Conservation (phyloP, 1,140 invertebrate genomes). For the Hermatobates lingyangjiaoensis region DNA sequence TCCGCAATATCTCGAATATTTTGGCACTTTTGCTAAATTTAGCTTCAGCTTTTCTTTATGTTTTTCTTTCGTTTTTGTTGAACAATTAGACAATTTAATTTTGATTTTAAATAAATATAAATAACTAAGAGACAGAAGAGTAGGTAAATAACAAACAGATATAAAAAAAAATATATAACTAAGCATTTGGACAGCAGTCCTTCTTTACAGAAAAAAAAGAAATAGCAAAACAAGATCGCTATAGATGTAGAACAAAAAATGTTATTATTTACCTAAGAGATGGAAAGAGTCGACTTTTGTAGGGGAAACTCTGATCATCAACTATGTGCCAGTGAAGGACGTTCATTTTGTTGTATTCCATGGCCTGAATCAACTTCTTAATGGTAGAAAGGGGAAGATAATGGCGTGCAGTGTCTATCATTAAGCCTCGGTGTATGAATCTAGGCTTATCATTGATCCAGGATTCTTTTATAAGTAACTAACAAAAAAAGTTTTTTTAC, state of each 20-base stretch:
- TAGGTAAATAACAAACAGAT: too few relatives aligned
- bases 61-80: too few relatives aligned
- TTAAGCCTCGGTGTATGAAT: constrained; percentile 52
- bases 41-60: too few relatives aligned
- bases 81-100: too few relatives aligned
- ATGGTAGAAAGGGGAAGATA: constrained; percentile 47
- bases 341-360: constrained; percentile 79
- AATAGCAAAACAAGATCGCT: background rate
- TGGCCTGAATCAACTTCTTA: constrained; percentile 47
- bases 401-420: constrained; percentile 70
- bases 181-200: background rate
- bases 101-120: too few relatives aligned
- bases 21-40: too few relatives aligned
- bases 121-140: too few relatives aligned
- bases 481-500: constrained; percentile 10
- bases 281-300: constrained; percentile 54
- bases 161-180: too few relatives aligned
- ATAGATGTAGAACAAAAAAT: too few relatives aligned
- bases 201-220: background rate
- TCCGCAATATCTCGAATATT: too few relatives aligned
- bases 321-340: constrained; percentile 91
- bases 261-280: constrained; percentile 44
- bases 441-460: constrained; percentile 41
- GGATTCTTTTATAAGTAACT: constrained; percentile 27
- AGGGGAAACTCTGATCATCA: constrained; percentile 82